Evolutionary conservation across 2,113 vertebrate species (phyloP), one percentile per base, ranked within the genome.

Genomic region (Eublepharis macularius): DNA sequence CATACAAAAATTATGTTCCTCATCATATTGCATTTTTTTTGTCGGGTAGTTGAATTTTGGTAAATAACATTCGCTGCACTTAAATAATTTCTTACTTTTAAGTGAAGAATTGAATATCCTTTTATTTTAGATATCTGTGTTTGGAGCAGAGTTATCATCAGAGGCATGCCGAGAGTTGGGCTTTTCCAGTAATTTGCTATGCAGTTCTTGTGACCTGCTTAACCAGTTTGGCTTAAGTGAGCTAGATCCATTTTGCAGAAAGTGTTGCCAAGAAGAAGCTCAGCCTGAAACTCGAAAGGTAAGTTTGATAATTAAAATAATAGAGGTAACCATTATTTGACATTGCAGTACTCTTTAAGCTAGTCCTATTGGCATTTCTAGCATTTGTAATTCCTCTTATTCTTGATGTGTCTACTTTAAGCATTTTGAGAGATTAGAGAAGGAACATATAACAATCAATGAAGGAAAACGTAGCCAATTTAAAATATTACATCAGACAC

Each of bases 121-220:
- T 82, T 77, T 69, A 69, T 95, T 94, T 89, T 85, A 99, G 98
- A 72, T 98, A 43, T 96, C 96, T 13, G 92, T 96, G 1, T 97
- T 97, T 2, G 97, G 98, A 32, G 95, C 96, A 45, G 97, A 99
- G 29, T 87, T 99, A 87, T 97, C 99, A 1, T 99, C 98, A 1
- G 99, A 99, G 94, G 97, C 97, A 1, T 99, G 99, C 96, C 97
- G 98, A 89, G 98, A 99, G 65, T 89, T 99, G 81, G 99, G 99
- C 68, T 99, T 99, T 95, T 99, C 99, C 93, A 99, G 98, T 96
- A 99, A 99, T 94, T 96, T 99, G 92, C 96, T 99, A 65, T 99
- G 98, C 94, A 99, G 97, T 95, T 99, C 98, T 86, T 99, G 99
- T 94, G 98, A 96, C 89, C 96, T 99, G 81, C 98, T 99, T 57